A percentile compares a stretch with the other conserved stretches of the same genome.
These are phyloP conservation scores for Belgica antarctica DNA, from an alignment of 2,888 invertebrate genomes.

Conservation along the genomic window DNA sequence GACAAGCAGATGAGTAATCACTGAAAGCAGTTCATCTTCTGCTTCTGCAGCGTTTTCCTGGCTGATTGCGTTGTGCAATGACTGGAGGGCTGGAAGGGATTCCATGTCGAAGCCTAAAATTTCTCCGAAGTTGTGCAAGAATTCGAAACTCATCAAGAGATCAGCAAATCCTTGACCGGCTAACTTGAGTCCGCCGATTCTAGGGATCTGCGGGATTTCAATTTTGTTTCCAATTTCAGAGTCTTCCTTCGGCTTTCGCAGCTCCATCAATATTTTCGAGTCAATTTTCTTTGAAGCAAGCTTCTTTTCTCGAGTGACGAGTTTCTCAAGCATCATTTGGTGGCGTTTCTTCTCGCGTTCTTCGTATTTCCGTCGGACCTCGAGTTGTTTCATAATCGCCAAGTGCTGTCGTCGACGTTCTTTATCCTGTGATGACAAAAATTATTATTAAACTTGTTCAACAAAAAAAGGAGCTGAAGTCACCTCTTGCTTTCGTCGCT, in stretches of 20 bases:
- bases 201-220: slow-evolving; percentile 67
- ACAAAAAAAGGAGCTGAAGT: slow-evolving; percentile 24
- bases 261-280: slow-evolving; percentile 66
- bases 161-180: slow-evolving; percentile 89
- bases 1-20: slow-evolving; percentile 84
- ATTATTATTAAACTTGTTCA: background rate
- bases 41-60: slow-evolving; percentile 76
- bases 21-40: slow-evolving; percentile 81
- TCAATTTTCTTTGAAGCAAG: slow-evolving; percentile 70
- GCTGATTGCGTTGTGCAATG: slow-evolving; percentile 75
- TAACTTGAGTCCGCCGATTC: slow-evolving; percentile 77
- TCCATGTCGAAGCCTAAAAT: slow-evolving; percentile 91
- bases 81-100: slow-evolving; percentile 79
- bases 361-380: slow-evolving; percentile 81
- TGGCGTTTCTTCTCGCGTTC: slow-evolving; percentile 71
- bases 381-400: slow-evolving; percentile 81
- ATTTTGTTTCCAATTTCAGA: slow-evolving; percentile 77
- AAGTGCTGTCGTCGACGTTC: slow-evolving; percentile 89
- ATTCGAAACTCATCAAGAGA: slow-evolving; percentile 92
- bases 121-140: slow-evolving; percentile 93
- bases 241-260: slow-evolving; percentile 88
- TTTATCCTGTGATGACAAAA: slow-evolving; percentile 72
- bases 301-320: slow-evolving; percentile 81
- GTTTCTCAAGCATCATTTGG: slow-evolving; percentile 73
- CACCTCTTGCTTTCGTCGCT: slow-evolving; percentile 83